Percentiles rank a stretch among this genome's conserved stretches.
Evolutionary conservation across 2,797 vertebrate genomes (phyloP).

Genomic region (Tiaroga cobitis): DNA sequence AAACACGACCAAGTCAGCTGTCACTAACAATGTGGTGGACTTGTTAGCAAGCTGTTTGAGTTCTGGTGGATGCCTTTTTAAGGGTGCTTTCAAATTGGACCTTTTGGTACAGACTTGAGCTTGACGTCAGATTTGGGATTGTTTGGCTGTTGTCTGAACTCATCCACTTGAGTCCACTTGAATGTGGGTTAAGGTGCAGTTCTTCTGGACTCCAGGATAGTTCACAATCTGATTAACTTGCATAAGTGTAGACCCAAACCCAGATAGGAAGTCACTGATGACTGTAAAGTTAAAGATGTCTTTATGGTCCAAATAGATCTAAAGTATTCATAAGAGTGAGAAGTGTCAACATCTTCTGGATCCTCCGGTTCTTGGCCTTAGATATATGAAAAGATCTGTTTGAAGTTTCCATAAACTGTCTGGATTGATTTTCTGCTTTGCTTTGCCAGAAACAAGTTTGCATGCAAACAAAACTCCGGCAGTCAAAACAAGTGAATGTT

Average conservation of each 20-base stretch:
- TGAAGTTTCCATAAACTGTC: conserved; percentile 45
- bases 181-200: neutral
- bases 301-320: neutral
- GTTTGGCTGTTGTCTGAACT: conserved; percentile 11
- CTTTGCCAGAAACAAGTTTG: conserved; percentile 47
- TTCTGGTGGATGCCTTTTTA: neutral
- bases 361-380: conserved; percentile 11
- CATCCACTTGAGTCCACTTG: conserved; percentile 10
- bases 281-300: neutral
- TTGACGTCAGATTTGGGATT: conserved; percentile 24
- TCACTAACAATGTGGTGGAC: neutral
- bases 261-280: neutral
- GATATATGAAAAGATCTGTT: conserved; percentile 45
- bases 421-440: conserved; percentile 43
- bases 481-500: conserved; percentile 56
- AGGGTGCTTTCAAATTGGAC: neutral
- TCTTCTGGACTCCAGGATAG: neutral
- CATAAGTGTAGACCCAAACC: neutral
- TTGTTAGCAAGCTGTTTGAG: neutral
- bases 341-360: neutral
- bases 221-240: neutral
- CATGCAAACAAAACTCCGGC: conserved; percentile 43
- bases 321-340: conserved; percentile 1
- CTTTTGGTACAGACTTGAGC: neutral
- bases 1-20: conserved; percentile 12